These are phyloP conservation scores for Leptopilina boulardi DNA, from an alignment of 1,140 invertebrate genomes.

Conservation along the genomic window DNA sequence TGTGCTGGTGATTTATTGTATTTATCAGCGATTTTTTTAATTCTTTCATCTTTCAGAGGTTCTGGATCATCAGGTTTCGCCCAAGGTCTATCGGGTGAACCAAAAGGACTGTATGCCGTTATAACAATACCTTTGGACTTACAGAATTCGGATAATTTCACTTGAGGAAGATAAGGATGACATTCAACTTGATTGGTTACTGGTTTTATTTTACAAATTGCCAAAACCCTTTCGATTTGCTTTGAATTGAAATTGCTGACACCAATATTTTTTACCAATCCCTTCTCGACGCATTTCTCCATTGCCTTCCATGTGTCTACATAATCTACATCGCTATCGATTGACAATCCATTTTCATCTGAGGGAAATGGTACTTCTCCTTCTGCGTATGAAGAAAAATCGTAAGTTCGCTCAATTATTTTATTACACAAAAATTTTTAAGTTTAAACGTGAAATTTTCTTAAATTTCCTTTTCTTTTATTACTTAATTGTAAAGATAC, in stretches of 20 bases:
- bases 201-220: constrained; percentile 83
- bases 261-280: constrained; percentile 87
- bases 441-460: too few relatives aligned
- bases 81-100: constrained; percentile 81
- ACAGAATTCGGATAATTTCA: constrained; percentile 81
- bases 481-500: too few relatives aligned
- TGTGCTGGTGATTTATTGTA: constrained; percentile 85
- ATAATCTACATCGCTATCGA: constrained; percentile 78
- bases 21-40: constrained; percentile 80
- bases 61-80: constrained; percentile 83
- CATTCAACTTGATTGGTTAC: constrained; percentile 87
- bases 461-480: too few relatives aligned
- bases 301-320: constrained; percentile 85
- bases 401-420: not conserved
- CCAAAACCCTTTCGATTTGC: constrained; percentile 84
- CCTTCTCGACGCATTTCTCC: constrained; percentile 83
- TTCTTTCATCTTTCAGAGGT: constrained; percentile 80
- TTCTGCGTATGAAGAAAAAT: constrained; percentile 54
- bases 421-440: too few relatives aligned
- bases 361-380: constrained; percentile 69
- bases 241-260: constrained; percentile 92
- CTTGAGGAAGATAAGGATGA: constrained; percentile 84
- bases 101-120: constrained; percentile 85
- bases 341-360: constrained; percentile 71
- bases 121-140: constrained; percentile 78